Conservation (phyloP, 2,797 vertebrate genomes). For the Sebastes steindachneri region DNA sequence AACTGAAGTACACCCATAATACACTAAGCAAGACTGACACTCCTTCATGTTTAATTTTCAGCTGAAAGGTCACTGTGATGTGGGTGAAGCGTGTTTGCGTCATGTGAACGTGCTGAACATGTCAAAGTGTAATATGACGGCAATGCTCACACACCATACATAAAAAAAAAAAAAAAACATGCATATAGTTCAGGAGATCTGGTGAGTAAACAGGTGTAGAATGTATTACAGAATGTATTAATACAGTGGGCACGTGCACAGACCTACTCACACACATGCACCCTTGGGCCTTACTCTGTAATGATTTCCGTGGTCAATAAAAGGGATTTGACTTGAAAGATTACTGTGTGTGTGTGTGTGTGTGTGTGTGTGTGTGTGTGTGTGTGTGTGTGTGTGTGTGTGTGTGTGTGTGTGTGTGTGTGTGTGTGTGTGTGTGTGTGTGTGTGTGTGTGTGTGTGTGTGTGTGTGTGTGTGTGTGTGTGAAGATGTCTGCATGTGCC, state of each 20-base stretch:
- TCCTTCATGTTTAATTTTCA: background rate
- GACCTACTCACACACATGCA: constrained; percentile 24
- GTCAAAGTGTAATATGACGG: background rate
- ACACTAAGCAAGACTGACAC: background rate
- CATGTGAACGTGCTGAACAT: background rate
- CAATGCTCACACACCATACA: background rate
- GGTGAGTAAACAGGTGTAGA: background rate
- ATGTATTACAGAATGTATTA: background rate
- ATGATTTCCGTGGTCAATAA: constrained; percentile 61
- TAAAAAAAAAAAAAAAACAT: background rate
- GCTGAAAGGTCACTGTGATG: constrained; percentile 4
- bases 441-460: accelerated
- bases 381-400: accelerated
- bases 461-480: no score
- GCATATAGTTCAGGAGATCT: background rate
- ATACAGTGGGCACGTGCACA: constrained; percentile 16
- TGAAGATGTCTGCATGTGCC: no score
- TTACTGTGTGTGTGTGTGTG: background rate
- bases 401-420: accelerated
- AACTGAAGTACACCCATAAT: background rate
- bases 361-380: constrained; percentile 1
- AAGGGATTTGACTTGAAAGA: constrained; percentile 63
- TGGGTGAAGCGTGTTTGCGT: background rate
- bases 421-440: no score
- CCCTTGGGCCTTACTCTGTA: constrained; percentile 25